Conservation (phyloP, 2,888 invertebrate genomes). For the Cephus pygmeus region DNA sequence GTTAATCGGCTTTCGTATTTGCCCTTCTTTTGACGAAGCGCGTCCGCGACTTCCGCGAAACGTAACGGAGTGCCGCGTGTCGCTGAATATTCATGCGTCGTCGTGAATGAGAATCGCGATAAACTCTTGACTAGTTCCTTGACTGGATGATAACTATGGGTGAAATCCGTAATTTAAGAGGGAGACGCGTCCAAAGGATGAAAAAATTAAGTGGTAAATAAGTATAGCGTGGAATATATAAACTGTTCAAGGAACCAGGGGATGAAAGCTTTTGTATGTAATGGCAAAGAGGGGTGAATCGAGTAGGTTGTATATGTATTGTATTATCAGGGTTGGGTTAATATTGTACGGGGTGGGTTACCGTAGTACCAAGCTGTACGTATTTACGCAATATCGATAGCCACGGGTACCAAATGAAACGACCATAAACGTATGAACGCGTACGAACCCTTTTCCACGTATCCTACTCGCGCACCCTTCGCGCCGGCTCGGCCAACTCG, state of each 20-base stretch:
- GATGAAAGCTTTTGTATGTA: background rate
- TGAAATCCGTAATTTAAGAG: background rate
- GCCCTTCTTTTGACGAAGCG: background rate
- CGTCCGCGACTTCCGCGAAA: background rate
- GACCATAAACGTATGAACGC: constrained; percentile 59
- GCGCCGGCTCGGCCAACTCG: constrained; percentile 43
- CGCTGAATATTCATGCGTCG: background rate
- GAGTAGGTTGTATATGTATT: background rate
- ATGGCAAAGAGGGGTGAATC: background rate
- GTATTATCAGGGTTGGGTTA: background rate
- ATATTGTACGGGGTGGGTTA: background rate
- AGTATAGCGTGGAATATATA: background rate
- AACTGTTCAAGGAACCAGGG: background rate
- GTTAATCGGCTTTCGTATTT: background rate
- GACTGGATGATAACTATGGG: background rate
- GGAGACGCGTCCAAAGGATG: background rate
- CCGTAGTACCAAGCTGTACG: background rate
- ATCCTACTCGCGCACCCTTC: constrained; percentile 28
- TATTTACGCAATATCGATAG: constrained; percentile 32
- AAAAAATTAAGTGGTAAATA: background rate
- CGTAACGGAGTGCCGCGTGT: background rate
- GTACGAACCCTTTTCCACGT: constrained; percentile 59
- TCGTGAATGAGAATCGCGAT: background rate
- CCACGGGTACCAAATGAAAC: constrained; percentile 40
- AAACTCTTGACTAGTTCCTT: background rate